Conservation (phyloP, 2,888 invertebrate genomes). For the Ametastegia equiseti region DNA sequence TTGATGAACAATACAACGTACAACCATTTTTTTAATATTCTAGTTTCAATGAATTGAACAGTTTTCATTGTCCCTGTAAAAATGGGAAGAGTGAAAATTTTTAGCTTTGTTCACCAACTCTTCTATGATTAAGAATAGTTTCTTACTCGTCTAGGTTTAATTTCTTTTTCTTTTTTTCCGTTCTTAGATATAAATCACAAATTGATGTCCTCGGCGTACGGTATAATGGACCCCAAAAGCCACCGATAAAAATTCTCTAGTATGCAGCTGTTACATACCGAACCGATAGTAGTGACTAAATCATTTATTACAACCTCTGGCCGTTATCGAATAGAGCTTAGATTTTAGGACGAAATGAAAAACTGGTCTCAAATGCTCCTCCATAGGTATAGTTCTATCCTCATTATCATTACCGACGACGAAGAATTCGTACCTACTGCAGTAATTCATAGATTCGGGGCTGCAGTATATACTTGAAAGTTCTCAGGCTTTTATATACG, state of each 20-base stretch:
- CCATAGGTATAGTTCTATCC: background rate
- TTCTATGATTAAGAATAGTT: too few relatives aligned
- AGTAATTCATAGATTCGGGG: background rate
- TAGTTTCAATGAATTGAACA: too few relatives aligned
- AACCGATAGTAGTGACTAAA: conserved; percentile 23
- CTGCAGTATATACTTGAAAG: background rate
- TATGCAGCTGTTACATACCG: background rate
- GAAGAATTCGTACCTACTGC: background rate
- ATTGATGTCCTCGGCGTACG: background rate
- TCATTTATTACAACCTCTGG: conserved; percentile 4
- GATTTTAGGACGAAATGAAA: background rate
- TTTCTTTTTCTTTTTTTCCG: background rate
- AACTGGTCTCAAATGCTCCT: too few relatives aligned
- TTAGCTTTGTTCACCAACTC: too few relatives aligned
- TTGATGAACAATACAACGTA: too few relatives aligned
- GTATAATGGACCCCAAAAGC: conserved; percentile 17
- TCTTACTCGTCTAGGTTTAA: background rate
- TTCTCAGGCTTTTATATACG: conserved; percentile 19
- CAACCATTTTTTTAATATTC: too few relatives aligned
- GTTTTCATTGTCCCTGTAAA: too few relatives aligned
- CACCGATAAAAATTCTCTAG: conserved; percentile 16
- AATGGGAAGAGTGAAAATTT: too few relatives aligned
- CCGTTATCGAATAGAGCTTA: background rate
- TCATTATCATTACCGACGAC: too few relatives aligned
- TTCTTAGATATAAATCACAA: conserved; percentile 17